Conservation (phyloP, 2,113 vertebrate genomes). For the Oenanthe melanoleuca region DNA sequence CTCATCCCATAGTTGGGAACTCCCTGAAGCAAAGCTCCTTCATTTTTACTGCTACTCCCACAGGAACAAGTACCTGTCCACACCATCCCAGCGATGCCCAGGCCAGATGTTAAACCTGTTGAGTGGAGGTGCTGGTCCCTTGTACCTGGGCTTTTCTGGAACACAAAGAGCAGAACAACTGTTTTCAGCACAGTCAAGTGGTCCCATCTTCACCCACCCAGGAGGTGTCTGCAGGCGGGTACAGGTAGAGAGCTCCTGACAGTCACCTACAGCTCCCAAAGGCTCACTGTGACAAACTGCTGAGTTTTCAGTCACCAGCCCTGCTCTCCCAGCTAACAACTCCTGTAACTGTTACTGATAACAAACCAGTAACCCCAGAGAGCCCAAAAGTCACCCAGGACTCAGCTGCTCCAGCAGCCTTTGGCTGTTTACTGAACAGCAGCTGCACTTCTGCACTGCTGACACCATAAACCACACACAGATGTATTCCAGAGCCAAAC, state of each 20-base stretch:
- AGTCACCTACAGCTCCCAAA: not conserved
- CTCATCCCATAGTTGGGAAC: accelerated
- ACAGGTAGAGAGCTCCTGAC: accelerated
- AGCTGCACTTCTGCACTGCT: not conserved
- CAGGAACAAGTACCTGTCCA: conserved; percentile 83
- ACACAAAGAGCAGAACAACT: not conserved
- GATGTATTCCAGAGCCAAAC: not conserved
- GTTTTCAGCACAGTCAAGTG: accelerated
- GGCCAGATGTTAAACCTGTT: conserved; percentile 94
- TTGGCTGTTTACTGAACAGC: not conserved
- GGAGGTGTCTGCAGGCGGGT: not conserved
- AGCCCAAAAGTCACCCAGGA: accelerated
- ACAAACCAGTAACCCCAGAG: accelerated
- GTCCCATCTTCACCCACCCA: not conserved
- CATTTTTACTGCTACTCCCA: accelerated
- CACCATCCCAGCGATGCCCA: conserved; percentile 95
- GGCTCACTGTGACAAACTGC: not conserved
- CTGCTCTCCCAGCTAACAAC: not conserved
- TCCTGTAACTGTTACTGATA: accelerated
- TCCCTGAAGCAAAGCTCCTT: accelerated
- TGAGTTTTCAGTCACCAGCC: not conserved
- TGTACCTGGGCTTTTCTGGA: conserved; percentile 88
- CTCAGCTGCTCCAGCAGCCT: not conserved
- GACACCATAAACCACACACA: accelerated
- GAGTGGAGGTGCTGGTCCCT: conserved; percentile 87